Evolutionary conservation across 92 coral and sea anemone genomes (phyloP).

Genomic region (Virgularia gustaviana): DNA sequence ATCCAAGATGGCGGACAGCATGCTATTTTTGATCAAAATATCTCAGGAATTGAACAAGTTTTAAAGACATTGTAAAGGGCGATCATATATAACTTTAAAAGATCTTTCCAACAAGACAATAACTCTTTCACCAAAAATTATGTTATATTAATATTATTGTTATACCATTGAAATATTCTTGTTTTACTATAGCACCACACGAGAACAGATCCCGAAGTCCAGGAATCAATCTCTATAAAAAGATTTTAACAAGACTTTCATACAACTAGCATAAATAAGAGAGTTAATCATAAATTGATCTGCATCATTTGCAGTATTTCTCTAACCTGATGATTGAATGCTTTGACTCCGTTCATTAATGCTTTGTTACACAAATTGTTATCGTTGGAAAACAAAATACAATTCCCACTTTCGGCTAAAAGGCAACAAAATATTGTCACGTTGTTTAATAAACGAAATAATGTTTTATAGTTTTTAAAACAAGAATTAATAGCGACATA

Average conservation of each 20-base stretch:
- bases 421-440: background rate
- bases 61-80: too few relatives aligned
- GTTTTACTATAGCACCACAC: constrained; percentile 63
- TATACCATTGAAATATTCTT: constrained; percentile 72
- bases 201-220: constrained; percentile 77
- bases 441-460: too few relatives aligned
- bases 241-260: background rate
- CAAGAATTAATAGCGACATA: background rate
- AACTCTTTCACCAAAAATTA: background rate
- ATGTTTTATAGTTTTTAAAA: background rate
- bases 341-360: constrained; percentile 84
- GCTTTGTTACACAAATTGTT: constrained; percentile 92
- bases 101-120: too few relatives aligned
- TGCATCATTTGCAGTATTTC: background rate
- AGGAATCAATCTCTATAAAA: constrained; percentile 61
- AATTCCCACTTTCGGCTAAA: constrained; percentile 75
- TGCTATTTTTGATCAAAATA: background rate
- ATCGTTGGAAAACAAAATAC: constrained; percentile 88
- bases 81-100: too few relatives aligned
- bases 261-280: background rate
- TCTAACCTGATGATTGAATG: constrained; percentile 87
- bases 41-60: too few relatives aligned
- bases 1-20: background rate
- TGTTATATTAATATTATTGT: too few relatives aligned
- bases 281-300: background rate